These are phyloP conservation scores for Oncorhynchus masou DNA, from an alignment of 2,113 vertebrate genomes.

Conservation along the genomic window DNA sequence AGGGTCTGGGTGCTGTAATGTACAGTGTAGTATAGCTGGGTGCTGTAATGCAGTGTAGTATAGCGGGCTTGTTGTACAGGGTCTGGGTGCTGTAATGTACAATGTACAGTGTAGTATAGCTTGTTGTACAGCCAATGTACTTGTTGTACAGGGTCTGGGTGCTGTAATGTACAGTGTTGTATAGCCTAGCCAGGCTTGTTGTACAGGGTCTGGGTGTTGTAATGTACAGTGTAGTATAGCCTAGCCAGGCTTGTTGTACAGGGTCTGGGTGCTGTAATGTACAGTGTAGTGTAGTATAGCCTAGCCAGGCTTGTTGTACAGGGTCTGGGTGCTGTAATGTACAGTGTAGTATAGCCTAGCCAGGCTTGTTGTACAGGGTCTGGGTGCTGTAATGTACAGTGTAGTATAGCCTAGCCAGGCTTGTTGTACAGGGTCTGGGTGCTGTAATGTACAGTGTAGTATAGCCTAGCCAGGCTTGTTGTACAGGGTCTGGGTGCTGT, in stretches of 20 bases:
- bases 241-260: conserved; percentile 52
- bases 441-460: too few relatives aligned
- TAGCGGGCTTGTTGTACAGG: conserved; percentile 44
- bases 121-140: conserved; percentile 46
- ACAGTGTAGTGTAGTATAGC: conserved; percentile 57
- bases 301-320: conserved; percentile 52
- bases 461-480: too few relatives aligned
- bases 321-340: conserved; percentile 63
- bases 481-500: too few relatives aligned
- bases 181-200: conserved; percentile 48
- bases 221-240: conserved; percentile 64
- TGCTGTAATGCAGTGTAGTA: conserved; percentile 67
- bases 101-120: conserved; percentile 54
- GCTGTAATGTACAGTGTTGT: conserved; percentile 69
- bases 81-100: conserved; percentile 66
- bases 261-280: conserved; percentile 63
- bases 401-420: conserved; percentile 47
- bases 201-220: conserved; percentile 54
- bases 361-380: conserved; percentile 47
- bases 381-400: conserved; percentile 69
- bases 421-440: conserved; percentile 48
- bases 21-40: conserved; percentile 57
- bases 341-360: conserved; percentile 56
- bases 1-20: conserved; percentile 61
- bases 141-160: conserved; percentile 51